Conservation (phyloP, 2,797 vertebrate genomes). For the Remorina albescens region DNA sequence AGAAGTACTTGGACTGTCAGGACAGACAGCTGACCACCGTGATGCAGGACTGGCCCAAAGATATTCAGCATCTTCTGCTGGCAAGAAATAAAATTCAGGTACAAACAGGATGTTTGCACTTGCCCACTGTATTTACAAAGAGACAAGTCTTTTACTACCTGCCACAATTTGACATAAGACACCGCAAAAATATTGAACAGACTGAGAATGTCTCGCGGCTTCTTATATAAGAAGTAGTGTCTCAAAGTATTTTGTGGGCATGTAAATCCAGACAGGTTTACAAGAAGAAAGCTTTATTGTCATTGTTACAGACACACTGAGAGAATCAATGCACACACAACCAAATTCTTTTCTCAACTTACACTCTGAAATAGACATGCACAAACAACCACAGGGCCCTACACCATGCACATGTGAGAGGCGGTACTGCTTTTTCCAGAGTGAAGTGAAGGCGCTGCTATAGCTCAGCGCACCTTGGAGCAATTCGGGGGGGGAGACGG, state of each 20-base stretch:
- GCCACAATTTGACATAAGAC: not conserved
- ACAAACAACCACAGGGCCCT: no score
- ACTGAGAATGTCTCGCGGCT: not conserved
- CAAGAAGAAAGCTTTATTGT: no score
- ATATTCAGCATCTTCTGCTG: slow-evolving; percentile 94
- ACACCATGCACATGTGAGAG: no score
- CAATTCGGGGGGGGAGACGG: no score
- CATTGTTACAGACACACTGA: no score
- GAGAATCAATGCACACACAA: no score
- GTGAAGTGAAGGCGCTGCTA: no score
- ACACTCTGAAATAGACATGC: no score
- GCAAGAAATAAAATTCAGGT: slow-evolving; percentile 92
- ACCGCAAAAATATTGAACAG: not conserved
- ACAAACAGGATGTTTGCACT: slow-evolving; percentile 5
- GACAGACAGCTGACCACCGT: slow-evolving; percentile 90
- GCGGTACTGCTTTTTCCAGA: no score
- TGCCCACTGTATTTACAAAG: not conserved
- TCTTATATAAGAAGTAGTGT: not conserved
- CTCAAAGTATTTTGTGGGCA: not conserved
- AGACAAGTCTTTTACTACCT: slow-evolving; percentile 1
- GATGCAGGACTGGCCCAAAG: slow-evolving; percentile 90
- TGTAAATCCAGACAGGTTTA: slow-evolving; percentile 37
- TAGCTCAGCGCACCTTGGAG: no score
- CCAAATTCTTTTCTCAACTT: no score
- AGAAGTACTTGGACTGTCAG: slow-evolving; percentile 96